Evolutionary conservation across 2,797 vertebrate genomes (phyloP).

Genomic region (Rachycentron canadum): DNA sequence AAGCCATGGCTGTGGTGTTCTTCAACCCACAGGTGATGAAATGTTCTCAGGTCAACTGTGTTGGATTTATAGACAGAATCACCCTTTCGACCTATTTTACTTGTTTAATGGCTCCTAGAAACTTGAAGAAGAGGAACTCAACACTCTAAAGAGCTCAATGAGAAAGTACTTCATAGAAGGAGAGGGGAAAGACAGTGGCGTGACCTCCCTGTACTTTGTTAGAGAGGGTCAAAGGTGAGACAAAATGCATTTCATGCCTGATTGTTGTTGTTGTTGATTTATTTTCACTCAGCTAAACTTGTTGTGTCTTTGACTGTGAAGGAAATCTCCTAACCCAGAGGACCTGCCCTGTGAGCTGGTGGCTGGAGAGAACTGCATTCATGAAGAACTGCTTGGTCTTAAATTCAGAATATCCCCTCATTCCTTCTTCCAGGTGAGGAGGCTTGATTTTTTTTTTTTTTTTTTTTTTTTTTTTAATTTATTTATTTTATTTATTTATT

Average conservation of each 20-base stretch:
- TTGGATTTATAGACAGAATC: background rate
- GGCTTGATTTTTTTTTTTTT: too few relatives aligned
- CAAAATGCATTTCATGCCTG: too few relatives aligned
- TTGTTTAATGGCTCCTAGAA: constrained; percentile 83
- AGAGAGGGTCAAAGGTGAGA: constrained; percentile 94
- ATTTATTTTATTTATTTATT: too few relatives aligned
- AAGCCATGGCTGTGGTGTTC: constrained; percentile 94
- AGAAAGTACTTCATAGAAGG: constrained; percentile 89
- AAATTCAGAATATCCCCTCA: constrained; percentile 96
- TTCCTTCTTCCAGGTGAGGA: constrained; percentile 95
- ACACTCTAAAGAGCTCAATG: constrained; percentile 87
- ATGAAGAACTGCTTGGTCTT: constrained; percentile 94
- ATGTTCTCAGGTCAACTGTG: background rate
- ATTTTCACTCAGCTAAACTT: background rate
- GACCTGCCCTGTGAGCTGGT: constrained; percentile 93
- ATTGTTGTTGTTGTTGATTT: background rate
- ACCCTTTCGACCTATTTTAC: background rate
- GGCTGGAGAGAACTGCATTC: constrained; percentile 91
- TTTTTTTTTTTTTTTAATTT: too few relatives aligned
- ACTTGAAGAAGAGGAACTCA: constrained; percentile 87
- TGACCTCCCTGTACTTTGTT: constrained; percentile 95
- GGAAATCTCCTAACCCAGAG: constrained; percentile 92
- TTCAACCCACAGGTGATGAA: constrained; percentile 95
- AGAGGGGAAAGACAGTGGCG: constrained; percentile 87
- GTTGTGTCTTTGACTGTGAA: constrained; percentile 58